Conservation (phyloP, 1,140 invertebrate genomes). For the Aphaenogaster floridana region DNA sequence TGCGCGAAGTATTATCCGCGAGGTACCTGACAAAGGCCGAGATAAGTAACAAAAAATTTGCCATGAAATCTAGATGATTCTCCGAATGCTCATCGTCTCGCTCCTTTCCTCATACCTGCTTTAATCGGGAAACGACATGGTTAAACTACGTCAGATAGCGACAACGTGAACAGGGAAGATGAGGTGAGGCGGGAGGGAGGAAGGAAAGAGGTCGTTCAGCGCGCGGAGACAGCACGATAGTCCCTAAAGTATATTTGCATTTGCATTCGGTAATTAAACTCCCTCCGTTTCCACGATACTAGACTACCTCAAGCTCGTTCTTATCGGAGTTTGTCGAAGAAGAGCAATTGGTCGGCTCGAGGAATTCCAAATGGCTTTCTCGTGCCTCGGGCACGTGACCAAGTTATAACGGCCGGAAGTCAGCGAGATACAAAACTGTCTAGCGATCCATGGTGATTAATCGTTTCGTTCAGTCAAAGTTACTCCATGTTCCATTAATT, state of each 20-base stretch:
- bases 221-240: slow-evolving; percentile 71
- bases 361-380: slow-evolving; percentile 68
- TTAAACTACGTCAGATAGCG: slow-evolving; percentile 48
- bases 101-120: slow-evolving; percentile 1
- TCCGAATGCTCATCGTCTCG: slow-evolving; percentile 21
- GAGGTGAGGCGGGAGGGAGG: neutral
- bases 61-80: slow-evolving; percentile 43
- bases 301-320: slow-evolving; percentile 66
- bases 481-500: slow-evolving; percentile 64
- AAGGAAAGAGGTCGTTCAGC: slow-evolving; percentile 41
- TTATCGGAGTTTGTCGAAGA: slow-evolving; percentile 78
- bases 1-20: slow-evolving; percentile 21
- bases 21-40: neutral
- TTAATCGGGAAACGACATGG: slow-evolving; percentile 63
- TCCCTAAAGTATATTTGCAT: slow-evolving; percentile 83
- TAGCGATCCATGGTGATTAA: slow-evolving; percentile 64
- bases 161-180: slow-evolving; percentile 19
- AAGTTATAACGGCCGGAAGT: slow-evolving; percentile 66
- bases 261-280: slow-evolving; percentile 83
- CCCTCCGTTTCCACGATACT: slow-evolving; percentile 71
- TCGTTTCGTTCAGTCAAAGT: slow-evolving; percentile 62
- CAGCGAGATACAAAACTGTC: slow-evolving; percentile 60
- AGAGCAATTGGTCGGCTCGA: slow-evolving; percentile 68
- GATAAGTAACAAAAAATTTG: slow-evolving; percentile 25
- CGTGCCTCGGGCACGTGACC: slow-evolving; percentile 48